These are phyloP conservation scores for Drosophila pseudotakahashii DNA, from an alignment of 2,888 invertebrate species.

Conservation along the genomic window DNA sequence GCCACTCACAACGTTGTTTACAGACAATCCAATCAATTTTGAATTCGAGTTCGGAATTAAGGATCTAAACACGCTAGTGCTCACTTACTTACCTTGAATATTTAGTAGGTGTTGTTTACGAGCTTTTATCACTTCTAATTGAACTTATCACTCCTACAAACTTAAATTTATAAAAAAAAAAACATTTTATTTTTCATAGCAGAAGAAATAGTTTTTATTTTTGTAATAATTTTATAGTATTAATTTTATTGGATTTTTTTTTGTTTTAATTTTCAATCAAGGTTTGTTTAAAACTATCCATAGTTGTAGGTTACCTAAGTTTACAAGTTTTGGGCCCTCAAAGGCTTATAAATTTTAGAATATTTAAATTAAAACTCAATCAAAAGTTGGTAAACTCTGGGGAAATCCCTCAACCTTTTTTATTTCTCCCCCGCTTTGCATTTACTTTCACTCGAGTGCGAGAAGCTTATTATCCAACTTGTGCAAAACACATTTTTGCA, in stretches of 20 bases:
- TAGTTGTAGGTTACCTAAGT: neutral
- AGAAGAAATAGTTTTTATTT: no score
- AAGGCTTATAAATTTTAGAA: neutral
- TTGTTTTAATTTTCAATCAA: no score
- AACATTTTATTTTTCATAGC: no score
- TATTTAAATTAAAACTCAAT: conserved; percentile 11
- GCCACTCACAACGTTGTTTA: conserved; percentile 18
- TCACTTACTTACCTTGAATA: neutral
- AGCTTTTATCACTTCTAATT: no score
- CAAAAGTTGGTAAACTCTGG: conserved; percentile 11
- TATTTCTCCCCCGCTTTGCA: neutral
- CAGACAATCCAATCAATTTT: conserved; percentile 28
- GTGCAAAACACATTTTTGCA: conserved; percentile 14
- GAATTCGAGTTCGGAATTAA: conserved; percentile 1
- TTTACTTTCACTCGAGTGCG: conserved; percentile 30
- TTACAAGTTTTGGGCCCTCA: neutral
- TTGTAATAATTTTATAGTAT: no score
- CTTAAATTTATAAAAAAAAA: no score
- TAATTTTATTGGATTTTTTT: no score
- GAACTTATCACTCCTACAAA: no score
- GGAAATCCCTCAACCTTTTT: conserved; percentile 2
- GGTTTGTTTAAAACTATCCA: neutral
- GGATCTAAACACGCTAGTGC: neutral
- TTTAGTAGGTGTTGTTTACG: no score
- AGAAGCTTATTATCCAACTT: conserved; percentile 26